phyloP scores from a whole-genome alignment of 2,797 vertebrate genomes.

The Tragopan temminckii region DNA sequence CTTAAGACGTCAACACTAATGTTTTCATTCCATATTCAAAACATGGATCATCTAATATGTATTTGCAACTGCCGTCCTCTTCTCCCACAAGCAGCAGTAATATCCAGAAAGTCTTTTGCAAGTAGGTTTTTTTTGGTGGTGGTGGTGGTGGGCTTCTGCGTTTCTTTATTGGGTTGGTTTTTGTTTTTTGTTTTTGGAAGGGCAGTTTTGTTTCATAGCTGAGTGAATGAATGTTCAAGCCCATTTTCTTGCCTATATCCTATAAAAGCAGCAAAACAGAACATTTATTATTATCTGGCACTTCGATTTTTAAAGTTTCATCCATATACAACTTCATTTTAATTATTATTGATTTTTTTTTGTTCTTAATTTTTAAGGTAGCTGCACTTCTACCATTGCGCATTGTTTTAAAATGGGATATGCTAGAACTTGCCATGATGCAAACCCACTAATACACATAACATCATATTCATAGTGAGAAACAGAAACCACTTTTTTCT shows the following conservation, averaged over 20 bases:
- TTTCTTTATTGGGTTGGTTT: rapidly evolving
- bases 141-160: neutral
- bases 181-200: neutral
- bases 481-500: neutral
- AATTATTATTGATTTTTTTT: neutral
- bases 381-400: neutral
- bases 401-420: neutral
- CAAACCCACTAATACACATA: neutral
- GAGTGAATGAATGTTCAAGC: neutral
- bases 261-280: neutral
- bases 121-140: neutral
- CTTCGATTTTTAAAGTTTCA: neutral
- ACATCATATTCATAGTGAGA: neutral
- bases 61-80: neutral
- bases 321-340: neutral
- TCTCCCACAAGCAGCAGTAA: neutral
- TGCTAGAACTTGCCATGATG: neutral
- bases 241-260: neutral
- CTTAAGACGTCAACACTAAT: neutral
- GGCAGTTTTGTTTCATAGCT: neutral
- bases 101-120: neutral
- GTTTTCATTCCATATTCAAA: neutral
- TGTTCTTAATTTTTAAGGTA: neutral
- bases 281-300: neutral
- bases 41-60: neutral